These are phyloP conservation scores for Hetaerina titia DNA, from an alignment of 2,888 invertebrate species.

Conservation along the genomic window DNA sequence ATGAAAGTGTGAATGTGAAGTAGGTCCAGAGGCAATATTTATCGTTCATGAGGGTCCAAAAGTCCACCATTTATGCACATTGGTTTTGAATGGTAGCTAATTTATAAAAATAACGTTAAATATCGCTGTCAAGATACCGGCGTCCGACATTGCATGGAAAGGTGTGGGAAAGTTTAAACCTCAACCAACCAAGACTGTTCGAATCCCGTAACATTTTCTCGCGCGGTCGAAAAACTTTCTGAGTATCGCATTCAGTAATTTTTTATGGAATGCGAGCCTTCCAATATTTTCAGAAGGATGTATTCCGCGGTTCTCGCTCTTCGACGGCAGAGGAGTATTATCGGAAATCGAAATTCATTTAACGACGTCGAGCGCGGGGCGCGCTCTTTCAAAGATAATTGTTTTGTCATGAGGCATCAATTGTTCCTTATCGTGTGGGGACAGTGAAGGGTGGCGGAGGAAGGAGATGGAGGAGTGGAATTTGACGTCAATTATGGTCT, in stretches of 20 bases:
- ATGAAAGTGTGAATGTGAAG: too few relatives aligned
- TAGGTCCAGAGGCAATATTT: too few relatives aligned
- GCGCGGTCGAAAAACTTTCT: background rate
- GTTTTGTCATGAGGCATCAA: background rate
- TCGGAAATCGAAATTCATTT: background rate
- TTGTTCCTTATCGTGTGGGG: background rate
- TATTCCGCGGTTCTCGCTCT: background rate
- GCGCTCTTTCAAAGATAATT: background rate
- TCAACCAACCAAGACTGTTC: too few relatives aligned
- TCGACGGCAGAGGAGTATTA: background rate
- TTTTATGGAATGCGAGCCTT: background rate
- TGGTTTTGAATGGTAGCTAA: too few relatives aligned
- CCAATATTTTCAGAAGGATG: background rate
- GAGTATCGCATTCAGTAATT: background rate
- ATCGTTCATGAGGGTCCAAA: too few relatives aligned
- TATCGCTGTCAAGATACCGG: too few relatives aligned
- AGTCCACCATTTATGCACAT: too few relatives aligned
- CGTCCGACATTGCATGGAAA: background rate
- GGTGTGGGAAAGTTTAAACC: background rate
- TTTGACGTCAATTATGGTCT: background rate
- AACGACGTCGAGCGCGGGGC: background rate
- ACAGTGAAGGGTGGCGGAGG: background rate
- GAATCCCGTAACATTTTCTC: background rate
- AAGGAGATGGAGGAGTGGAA: background rate
- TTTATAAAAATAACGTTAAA: too few relatives aligned